Evolutionary conservation across 2,888 invertebrate species (phyloP).

Genomic region (Melikaiella ostensackeni): DNA sequence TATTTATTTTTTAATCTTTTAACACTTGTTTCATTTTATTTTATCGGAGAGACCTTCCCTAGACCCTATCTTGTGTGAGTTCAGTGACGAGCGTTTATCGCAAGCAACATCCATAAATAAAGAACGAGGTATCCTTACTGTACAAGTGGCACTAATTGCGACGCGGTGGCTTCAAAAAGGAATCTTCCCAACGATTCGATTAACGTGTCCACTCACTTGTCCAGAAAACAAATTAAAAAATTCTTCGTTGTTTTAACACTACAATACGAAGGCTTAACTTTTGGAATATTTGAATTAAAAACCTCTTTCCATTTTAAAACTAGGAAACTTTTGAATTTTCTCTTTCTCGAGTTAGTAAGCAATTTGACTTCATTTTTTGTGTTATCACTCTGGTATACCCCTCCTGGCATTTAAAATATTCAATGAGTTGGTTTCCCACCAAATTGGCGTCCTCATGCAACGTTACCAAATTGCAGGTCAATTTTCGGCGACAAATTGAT

Average conservation of each 20-base stretch:
- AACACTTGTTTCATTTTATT: slow-evolving; percentile 53
- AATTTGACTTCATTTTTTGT: too few relatives aligned
- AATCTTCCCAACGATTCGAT: slow-evolving; percentile 14
- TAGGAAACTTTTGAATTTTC: neutral
- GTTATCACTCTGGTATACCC: too few relatives aligned
- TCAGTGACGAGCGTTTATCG: slow-evolving; percentile 54
- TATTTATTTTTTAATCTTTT: slow-evolving; percentile 49
- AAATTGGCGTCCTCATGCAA: too few relatives aligned
- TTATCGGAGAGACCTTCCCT: slow-evolving; percentile 58
- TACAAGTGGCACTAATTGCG: slow-evolving; percentile 17
- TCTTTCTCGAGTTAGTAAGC: neutral
- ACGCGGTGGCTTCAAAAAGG: slow-evolving; percentile 9
- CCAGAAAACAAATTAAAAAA: neutral
- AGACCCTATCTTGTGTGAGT: slow-evolving; percentile 41
- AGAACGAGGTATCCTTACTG: slow-evolving; percentile 24
- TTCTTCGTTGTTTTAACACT: neutral
- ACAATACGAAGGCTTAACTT: neutral
- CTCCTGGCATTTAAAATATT: too few relatives aligned
- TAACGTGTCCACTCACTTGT: slow-evolving; percentile 13
- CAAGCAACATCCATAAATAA: slow-evolving; percentile 44
- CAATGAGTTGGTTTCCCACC: too few relatives aligned
- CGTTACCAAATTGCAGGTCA: too few relatives aligned
- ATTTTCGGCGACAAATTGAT: too few relatives aligned
- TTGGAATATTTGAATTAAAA: neutral
- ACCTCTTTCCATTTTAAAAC: neutral